Evolutionary conservation across 2,888 invertebrate species (phyloP).

Genomic region (Elaeidobius kamerunicus): DNA sequence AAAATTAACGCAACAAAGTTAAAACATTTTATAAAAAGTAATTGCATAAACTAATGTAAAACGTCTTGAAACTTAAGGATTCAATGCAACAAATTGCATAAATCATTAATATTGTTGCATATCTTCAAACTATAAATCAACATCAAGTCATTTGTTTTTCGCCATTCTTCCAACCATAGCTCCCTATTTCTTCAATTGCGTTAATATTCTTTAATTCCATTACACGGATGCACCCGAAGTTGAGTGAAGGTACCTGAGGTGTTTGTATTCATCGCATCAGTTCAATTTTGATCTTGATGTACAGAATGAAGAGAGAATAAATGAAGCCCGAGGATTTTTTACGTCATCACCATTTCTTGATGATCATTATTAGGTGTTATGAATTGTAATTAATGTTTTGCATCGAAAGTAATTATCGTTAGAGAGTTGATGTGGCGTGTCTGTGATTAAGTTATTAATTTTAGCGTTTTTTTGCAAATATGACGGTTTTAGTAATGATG

Average conservation of each 20-base stretch:
- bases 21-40: no score
- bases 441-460: constrained; percentile 9
- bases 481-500: no score
- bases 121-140: no score
- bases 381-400: constrained; percentile 15
- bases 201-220: constrained; percentile 3
- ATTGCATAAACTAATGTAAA: no score
- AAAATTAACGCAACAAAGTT: no score
- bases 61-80: no score
- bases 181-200: neutral
- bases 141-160: no score
- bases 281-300: constrained; percentile 11
- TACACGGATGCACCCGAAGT: constrained; percentile 2
- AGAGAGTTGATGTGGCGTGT: neutral
- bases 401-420: constrained; percentile 7
- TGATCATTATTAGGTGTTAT: constrained; percentile 11
- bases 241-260: constrained; percentile 15
- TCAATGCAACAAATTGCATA: no score
- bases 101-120: no score
- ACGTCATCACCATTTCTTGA: constrained; percentile 4
- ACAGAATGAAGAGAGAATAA: constrained; percentile 4
- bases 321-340: constrained; percentile 7
- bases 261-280: neutral
- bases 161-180: neutral
- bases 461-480: neutral